Evolutionary conservation across 2,888 invertebrate species (phyloP), one percentile per base, ranked within the genome.

Genomic region (Chalcosyrphus nemorum): DNA sequence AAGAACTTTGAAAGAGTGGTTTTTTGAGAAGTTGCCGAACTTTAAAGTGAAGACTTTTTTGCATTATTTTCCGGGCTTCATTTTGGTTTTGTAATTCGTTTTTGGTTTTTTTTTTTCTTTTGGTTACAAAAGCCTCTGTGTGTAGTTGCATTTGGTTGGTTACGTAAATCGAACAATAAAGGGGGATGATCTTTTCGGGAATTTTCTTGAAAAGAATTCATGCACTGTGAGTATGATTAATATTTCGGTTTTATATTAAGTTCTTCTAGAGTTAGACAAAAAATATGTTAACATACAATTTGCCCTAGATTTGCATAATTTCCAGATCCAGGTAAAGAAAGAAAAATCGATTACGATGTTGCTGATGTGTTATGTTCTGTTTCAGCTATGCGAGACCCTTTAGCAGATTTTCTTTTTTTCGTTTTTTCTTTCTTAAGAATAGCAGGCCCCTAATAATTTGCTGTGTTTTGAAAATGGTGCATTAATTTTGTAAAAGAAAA

Each of bases 141-240:
- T 32, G 47, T 57, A 15, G 41, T 43, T 21, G 38, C n/a, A n/a
- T n/a, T n/a, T 47, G 66, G 38, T 65, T 35, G 24, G 27, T 66
- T 76, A 76, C 66, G 52, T 76, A 76, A 76, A 68, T 21, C 35
- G 7, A 2, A 9, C 32, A 41, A 29, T 17, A 2, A 6, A 66
- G 9, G 56, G 75, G 76, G 76, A 68, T 76, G 76, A 68, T 76
- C 59, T 50, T 65, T 50, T 59, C 15, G 41, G 57, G 35, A 57
- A 41, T 32, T 41, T 54, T 61, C 38, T 17, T n/a, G 38, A 47
- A 57, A 19, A 45, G n/a, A 50, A 38, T 71, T 47, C 27, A 45
- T 1, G n/a, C 3, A 32, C 50, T 57, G 66, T 76, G 57, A 76
- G 75, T 76, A 76, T 43, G 1, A n/a, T n/a, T n/a, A n/a, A n/a